Conservation (phyloP, 1,140 invertebrate species). For the Panagrolaimus sp. region DNA sequence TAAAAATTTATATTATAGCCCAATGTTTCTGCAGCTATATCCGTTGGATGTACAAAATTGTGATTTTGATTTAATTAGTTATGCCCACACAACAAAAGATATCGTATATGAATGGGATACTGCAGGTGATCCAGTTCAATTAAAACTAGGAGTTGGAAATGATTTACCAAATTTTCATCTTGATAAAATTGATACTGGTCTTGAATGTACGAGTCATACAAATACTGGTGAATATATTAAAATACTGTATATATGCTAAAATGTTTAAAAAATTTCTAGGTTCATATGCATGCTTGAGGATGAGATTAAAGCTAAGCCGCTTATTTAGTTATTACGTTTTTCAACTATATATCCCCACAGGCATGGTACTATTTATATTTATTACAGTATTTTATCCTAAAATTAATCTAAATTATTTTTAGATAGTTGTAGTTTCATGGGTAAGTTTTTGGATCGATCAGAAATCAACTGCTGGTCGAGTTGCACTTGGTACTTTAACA, state of each 20-base stretch:
- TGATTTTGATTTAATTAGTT: conserved; percentile 47
- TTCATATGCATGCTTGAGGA: conserved; percentile 39
- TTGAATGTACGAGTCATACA: conserved; percentile 45
- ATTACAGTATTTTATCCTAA: too few species aligned
- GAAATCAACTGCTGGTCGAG: conserved; percentile 38
- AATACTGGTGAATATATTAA: conserved; percentile 31
- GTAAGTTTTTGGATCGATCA: conserved; percentile 43
- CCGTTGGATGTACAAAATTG: conserved; percentile 42
- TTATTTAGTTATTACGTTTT: conserved; percentile 45
- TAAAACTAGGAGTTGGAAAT: conserved; percentile 34
- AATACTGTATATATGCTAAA: background rate
- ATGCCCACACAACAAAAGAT: conserved; percentile 36
- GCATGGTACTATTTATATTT: background rate
- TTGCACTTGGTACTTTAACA: conserved; percentile 33
- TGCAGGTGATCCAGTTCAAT: conserved; percentile 26
- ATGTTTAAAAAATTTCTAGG: conserved; percentile 19
- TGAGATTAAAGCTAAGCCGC: conserved; percentile 30
- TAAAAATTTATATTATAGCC: too few species aligned
- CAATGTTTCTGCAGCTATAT: conserved; percentile 37
- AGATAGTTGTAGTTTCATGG: conserved; percentile 33
- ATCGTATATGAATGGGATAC: conserved; percentile 38
- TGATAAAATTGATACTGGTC: conserved; percentile 37
- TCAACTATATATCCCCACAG: conserved; percentile 31
- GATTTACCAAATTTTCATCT: conserved; percentile 44
- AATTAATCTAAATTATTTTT: background rate